Evolutionary conservation across 2,113 vertebrate genomes (phyloP).

Genomic region (Felis chaus): DNA sequence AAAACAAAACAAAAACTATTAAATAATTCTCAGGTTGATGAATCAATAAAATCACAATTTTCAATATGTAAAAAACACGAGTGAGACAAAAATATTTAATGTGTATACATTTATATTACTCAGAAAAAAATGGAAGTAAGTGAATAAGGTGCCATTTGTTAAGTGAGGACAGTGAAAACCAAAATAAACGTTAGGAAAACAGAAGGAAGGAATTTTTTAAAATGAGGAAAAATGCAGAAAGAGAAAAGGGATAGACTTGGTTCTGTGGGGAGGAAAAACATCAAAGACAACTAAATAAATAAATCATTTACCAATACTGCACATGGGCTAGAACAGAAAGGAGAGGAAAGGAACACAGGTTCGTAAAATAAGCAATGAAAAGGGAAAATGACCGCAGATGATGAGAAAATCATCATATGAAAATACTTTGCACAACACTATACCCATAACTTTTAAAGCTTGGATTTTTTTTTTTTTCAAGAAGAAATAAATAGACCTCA

Average conservation of each 20-base stretch:
- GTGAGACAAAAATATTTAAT: not conserved
- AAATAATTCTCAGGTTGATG: not conserved
- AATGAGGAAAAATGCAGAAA: not conserved
- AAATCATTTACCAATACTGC: not conserved
- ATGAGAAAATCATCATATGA: not conserved
- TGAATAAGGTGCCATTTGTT: not conserved
- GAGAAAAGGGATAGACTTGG: not conserved
- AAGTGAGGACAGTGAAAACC: not conserved
- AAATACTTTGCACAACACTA: not conserved
- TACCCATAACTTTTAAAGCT: not conserved
- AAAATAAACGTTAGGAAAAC: constrained; percentile 34
- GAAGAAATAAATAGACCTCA: not conserved
- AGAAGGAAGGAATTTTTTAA: not conserved
- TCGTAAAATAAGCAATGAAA: not conserved
- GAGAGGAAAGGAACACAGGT: not conserved
- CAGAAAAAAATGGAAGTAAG: not conserved
- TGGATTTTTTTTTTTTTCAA: not conserved
- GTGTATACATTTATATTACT: not conserved
- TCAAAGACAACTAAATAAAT: not conserved
- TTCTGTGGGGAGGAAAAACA: not conserved
- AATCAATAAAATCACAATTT: constrained; percentile 25
- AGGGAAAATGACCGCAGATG: not conserved
- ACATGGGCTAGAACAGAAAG: not conserved
- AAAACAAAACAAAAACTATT: not conserved
- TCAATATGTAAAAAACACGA: not conserved